phyloP scores from a whole-genome alignment of 2,888 invertebrate genomes.

The Hyposoter didymator region DNA sequence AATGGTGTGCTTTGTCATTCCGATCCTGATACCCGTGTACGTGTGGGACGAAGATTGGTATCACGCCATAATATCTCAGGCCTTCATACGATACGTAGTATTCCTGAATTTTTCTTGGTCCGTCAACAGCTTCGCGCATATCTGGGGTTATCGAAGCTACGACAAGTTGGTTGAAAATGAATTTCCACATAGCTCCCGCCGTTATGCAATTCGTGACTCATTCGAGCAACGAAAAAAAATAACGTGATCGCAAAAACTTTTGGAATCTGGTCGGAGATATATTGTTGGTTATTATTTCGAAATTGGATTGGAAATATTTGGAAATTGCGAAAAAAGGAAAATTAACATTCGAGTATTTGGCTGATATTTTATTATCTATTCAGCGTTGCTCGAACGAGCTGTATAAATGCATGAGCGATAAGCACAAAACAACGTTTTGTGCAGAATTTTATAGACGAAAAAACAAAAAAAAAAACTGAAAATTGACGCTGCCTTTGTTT shows the following conservation, averaged over 20 bases:
- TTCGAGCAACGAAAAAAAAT: background rate
- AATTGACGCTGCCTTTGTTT: background rate
- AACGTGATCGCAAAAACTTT: background rate
- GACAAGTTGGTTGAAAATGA: constrained; percentile 76
- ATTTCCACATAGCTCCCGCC: background rate
- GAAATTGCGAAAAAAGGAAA: background rate
- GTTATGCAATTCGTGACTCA: background rate
- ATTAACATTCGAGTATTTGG: background rate
- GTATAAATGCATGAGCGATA: background rate
- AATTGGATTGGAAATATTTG: background rate
- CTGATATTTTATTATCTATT: background rate
- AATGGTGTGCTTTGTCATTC: constrained; percentile 86
- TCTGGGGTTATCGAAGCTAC: constrained; percentile 80
- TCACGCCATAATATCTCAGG: constrained; percentile 84
- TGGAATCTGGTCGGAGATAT: background rate
- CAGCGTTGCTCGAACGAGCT: background rate
- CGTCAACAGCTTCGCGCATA: constrained; percentile 87
- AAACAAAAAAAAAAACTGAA: background rate
- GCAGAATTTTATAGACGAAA: background rate
- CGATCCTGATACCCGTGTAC: constrained; percentile 86
- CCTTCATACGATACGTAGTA: constrained; percentile 85
- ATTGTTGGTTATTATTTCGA: background rate
- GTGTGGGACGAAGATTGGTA: constrained; percentile 86
- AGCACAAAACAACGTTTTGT: background rate
- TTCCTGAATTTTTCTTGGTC: constrained; percentile 86